Percentiles rank a stretch among this genome's conserved stretches.
phyloP scores from a whole-genome alignment of 2,888 invertebrate genomes.

The Cryptosula pallasiana region DNA sequence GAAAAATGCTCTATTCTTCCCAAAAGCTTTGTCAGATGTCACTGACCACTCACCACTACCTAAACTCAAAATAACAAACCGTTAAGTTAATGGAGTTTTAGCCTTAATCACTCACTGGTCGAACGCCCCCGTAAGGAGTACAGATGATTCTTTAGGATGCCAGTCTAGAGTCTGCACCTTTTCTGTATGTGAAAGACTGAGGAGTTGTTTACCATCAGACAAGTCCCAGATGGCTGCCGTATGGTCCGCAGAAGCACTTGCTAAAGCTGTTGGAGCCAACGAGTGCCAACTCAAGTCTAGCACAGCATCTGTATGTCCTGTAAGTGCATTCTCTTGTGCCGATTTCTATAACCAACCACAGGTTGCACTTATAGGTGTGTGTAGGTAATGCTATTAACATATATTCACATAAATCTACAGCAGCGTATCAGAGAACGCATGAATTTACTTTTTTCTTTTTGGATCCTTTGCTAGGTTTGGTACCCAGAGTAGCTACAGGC shows the following conservation, averaged over 20 bases:
- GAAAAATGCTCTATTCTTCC: too few species aligned
- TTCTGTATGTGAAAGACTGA: conserved; percentile 64
- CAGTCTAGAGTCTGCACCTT: conserved; percentile 47
- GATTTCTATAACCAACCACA: too few species aligned
- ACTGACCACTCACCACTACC: too few species aligned
- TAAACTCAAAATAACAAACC: too few species aligned
- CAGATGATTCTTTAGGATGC: conserved; percentile 65
- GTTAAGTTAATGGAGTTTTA: too few species aligned
- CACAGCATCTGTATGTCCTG: conserved; percentile 84
- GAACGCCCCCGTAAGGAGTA: conserved; percentile 75
- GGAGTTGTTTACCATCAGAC: conserved; percentile 70
- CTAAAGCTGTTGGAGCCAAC: conserved; percentile 66
- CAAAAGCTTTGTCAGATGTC: too few species aligned
- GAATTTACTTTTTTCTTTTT: conserved; percentile 57
- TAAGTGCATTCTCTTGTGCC: conserved; percentile 25
- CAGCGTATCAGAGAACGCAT: too few species aligned
- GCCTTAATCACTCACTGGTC: conserved; percentile 60
- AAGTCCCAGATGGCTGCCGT: conserved; percentile 88
- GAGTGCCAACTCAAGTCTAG: conserved; percentile 83
- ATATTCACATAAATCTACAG: too few species aligned
- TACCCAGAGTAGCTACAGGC: conserved; percentile 73
- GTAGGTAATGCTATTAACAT: too few species aligned
- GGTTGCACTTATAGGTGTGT: too few species aligned
- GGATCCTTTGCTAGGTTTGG: conserved; percentile 68
- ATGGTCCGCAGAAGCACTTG: conserved; percentile 86